Evolutionary conservation across 2,797 vertebrate species (phyloP), one percentile per base, ranked within the genome.

Genomic region (Cichlasoma orientale): DNA sequence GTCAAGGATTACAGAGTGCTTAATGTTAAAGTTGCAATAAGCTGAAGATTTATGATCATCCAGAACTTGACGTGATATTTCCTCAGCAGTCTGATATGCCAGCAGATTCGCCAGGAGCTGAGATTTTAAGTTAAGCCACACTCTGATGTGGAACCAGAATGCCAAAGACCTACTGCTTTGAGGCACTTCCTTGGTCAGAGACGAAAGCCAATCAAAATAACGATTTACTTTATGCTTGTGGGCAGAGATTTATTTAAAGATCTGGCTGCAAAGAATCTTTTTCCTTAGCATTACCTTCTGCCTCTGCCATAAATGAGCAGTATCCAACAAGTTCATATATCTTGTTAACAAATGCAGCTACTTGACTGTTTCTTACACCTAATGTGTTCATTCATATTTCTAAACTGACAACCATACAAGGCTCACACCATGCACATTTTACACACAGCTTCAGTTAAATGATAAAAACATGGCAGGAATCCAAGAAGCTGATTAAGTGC

Each of bases 401-500:
- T 58, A 77, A 70, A 81, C 41, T 80, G 70, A 86, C 75, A 85
- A 76, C 74, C 71, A 83, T 56, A 72, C 55, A 75, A 78, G 38
- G 33, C 68, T 82, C 77, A 78, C 75, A 77, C 56, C 63, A 75
- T 71, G 79, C 74, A 72, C 52, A 83, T 74, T 80, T 76, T 75
- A 58, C 71, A 86, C 78, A 83, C 52, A 29, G 79, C 72, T 80
- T 50, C 25, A 88, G 41, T 79, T 83, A 80, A 83, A 88, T 83
- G 82, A 88, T 81, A 85, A 85, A 85, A 85, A 56, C 36, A 74
- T 84, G 86, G 86, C 82, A 87, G 59, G 27, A 75, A 81, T 83
- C 85, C 88, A 92, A 77, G 56, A 85, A 80, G 71, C 75, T 89
- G 84, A 89, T 89, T 86, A 88, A 90, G 75, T 81, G 75, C 66